Base-by-base conservation (phyloP, 2,113 vertebrate species). In the Gymnorhina tibicen region DNA sequence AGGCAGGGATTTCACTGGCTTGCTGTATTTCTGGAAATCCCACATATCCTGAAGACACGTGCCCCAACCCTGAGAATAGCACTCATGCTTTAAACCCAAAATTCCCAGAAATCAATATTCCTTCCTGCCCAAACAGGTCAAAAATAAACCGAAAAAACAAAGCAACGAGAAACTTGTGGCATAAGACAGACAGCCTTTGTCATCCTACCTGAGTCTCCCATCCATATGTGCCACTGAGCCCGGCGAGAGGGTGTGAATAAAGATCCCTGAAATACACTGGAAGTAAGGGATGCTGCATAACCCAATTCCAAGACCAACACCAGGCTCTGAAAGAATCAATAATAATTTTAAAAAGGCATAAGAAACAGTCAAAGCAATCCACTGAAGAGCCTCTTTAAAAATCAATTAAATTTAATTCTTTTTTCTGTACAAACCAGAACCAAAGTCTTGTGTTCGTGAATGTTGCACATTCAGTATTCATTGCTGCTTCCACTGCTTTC, bases 201-300 rank as follows among this genome's bases (percentile, higher is more conserved):
- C 35, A 23, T 87, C 97, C 7, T 97, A 99, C 99, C 98, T 98
- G 85, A 99, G 98, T 37, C 98, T 98, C 19, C 98, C 98, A 8
- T 99, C 99, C 98, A 99, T 98, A 73, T 99, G 99, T 2, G 99
- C 99, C 87, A 99, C 98, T 0, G 99, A 99, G 35, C 99, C 99
- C 3, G 99, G 99, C 0, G 99, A 99, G 18, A 99, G 98, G 3
- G 99, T 98, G 85, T 99, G 99, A 42, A 99, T 98, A 87, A 99
- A 99, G 93, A 99, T 98, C 50, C 99, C 98, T 0, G 99, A 98
- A 88, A 98, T 98, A 50, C 98, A 98, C 20, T 98, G 98, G 81
- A 97, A 97, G 46, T 98, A 97, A 47, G 99, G 99, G 37, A 99
- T 97, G 22, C 98, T 99, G 86, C 99, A 99, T 68, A 99, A 96